phyloP scores from a whole-genome alignment of 1,140 invertebrate species.

The Bombus polaris region DNA sequence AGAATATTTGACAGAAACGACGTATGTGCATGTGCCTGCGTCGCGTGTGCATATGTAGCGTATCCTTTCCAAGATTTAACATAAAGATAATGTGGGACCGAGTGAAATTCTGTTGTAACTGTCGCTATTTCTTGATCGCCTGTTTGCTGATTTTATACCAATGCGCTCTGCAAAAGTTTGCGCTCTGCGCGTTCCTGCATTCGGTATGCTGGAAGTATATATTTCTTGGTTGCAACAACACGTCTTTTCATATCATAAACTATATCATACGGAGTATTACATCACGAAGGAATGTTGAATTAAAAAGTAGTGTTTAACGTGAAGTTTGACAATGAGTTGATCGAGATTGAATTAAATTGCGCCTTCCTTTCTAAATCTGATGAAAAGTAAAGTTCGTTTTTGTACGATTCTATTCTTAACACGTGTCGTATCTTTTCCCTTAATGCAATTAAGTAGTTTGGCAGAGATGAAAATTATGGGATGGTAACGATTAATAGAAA shows the following conservation, averaged over 20 bases:
- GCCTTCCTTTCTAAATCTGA: background rate
- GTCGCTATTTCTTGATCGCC: slow-evolving; percentile 3
- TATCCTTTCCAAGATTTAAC: background rate
- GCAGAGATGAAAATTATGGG: background rate
- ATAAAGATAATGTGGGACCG: background rate
- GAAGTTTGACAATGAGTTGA: background rate
- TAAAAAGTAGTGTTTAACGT: background rate
- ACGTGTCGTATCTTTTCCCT: too few relatives aligned
- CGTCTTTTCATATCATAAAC: background rate
- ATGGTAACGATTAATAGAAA: background rate
- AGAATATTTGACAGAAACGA: slow-evolving; percentile 9
- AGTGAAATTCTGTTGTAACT: slow-evolving; percentile 15
- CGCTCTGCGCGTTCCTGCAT: background rate
- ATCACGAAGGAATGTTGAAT: background rate
- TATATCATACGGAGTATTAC: background rate
- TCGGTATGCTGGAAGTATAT: background rate
- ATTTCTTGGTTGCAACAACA: background rate
- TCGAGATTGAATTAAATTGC: background rate
- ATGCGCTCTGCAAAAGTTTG: background rate
- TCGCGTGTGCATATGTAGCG: background rate
- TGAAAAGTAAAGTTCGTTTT: background rate
- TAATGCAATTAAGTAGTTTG: too few relatives aligned
- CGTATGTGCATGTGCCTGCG: background rate
- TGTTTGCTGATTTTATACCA: background rate
- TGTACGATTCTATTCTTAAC: background rate